Evolutionary conservation across 2,888 invertebrate genomes (phyloP).

Genomic region (Petrolisthes cinctipes): DNA sequence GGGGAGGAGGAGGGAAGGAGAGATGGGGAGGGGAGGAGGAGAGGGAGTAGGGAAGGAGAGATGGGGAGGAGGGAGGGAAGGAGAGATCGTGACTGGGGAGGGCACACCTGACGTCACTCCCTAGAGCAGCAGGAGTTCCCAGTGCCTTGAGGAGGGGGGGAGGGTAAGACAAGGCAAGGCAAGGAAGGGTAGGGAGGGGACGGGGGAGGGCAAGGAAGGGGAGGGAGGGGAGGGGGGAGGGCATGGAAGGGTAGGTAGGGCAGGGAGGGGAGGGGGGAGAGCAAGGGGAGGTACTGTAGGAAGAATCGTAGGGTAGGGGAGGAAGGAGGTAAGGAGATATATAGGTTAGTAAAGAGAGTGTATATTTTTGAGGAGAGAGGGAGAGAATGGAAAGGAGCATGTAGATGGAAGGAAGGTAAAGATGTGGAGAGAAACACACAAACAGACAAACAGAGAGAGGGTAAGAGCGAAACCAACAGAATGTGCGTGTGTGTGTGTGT

Average conservation of each 20-base stretch:
- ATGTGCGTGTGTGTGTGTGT: too few relatives aligned
- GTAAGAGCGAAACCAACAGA: too few relatives aligned
- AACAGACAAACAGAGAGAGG: too few relatives aligned
- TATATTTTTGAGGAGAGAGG: neutral
- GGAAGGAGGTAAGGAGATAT: neutral
- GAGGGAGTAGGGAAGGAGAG: too few relatives aligned
- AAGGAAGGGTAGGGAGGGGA: neutral
- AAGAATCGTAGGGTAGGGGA: neutral
- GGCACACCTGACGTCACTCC: neutral
- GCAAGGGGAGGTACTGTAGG: neutral
- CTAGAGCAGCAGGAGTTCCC: neutral
- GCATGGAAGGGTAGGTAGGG: neutral
- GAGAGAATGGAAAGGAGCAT: neutral
- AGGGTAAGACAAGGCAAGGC: neutral
- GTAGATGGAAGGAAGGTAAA: neutral
- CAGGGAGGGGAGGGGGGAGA: conserved; percentile 1
- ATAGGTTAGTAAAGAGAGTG: neutral
- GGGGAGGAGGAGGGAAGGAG: neutral
- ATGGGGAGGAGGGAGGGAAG: neutral
- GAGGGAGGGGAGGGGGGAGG: neutral
- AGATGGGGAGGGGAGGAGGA: neutral
- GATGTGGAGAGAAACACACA: neutral
- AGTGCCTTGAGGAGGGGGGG: neutral
- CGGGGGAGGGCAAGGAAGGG: neutral
- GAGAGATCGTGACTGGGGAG: neutral